A percentile compares a stretch with the other conserved stretches of the same genome.
Evolutionary conservation across 2,888 invertebrate species (phyloP).

Genomic region (Oithona nana): DNA sequence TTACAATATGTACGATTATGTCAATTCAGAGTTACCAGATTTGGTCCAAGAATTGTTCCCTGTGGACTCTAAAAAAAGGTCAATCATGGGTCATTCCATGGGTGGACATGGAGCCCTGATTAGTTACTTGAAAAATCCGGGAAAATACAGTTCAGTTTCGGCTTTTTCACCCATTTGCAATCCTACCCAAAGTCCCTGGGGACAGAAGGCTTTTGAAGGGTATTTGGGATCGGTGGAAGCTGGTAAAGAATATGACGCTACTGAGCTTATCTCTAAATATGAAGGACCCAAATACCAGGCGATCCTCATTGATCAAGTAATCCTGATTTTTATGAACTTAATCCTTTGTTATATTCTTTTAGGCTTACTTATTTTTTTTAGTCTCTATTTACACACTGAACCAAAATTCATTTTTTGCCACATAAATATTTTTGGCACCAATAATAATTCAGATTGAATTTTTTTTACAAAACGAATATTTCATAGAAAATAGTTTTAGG

Average conservation of each 20-base stretch:
- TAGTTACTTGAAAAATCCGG: conserved; percentile 73
- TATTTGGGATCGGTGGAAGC: conserved; percentile 45
- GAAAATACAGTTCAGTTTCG: conserved; percentile 60
- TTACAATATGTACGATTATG: conserved; percentile 85
- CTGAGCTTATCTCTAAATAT: conserved; percentile 57
- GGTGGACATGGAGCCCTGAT: conserved; percentile 92
- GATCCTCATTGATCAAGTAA: conserved; percentile 75
- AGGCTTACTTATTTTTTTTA: too few species aligned
- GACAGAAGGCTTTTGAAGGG: conserved; percentile 53
- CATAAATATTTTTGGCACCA: too few species aligned
- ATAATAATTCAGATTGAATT: too few species aligned
- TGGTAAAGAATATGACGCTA: conserved; percentile 81
- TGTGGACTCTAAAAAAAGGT: conserved; percentile 27
- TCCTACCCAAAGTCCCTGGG: conserved; percentile 67
- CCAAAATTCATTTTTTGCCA: too few species aligned
- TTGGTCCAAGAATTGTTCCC: conserved; percentile 56
- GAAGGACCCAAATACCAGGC: conserved; percentile 61
- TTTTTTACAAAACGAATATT: too few species aligned
- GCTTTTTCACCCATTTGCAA: conserved; percentile 90
- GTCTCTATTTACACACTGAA: too few species aligned
- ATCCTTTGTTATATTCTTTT: background rate
- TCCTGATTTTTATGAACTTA: conserved; percentile 21
- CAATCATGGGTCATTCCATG: conserved; percentile 45
- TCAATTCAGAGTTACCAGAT: conserved; percentile 64
- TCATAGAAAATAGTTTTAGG: conserved; percentile 17